Evolutionary conservation across 2,797 vertebrate species (phyloP).

Genomic region (Rhabdophis nuchalis): DNA sequence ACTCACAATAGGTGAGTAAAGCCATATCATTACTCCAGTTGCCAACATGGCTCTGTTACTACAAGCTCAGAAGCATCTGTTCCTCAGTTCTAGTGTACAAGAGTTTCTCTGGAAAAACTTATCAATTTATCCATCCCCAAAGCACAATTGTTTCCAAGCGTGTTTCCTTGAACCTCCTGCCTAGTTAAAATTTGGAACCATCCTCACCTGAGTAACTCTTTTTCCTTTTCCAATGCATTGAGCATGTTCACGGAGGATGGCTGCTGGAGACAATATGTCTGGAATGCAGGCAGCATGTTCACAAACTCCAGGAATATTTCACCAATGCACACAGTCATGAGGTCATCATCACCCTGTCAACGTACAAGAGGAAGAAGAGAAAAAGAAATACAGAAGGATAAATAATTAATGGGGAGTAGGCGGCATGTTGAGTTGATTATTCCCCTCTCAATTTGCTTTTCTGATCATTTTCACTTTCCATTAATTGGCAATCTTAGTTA

Average conservation of each 20-base stretch:
- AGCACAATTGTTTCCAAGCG: background rate
- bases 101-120: background rate
- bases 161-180: background rate
- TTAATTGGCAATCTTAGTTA: background rate
- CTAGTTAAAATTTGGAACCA: background rate
- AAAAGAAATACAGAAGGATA: background rate
- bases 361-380: conserved; percentile 5
- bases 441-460: background rate
- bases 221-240: conserved; percentile 89
- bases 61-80: background rate
- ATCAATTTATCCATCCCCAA: background rate
- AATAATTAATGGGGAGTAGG: background rate
- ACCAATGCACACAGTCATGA: conserved; percentile 86
- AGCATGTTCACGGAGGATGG: conserved; percentile 87
- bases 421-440: background rate
- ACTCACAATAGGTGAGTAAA: no score
- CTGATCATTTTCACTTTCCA: background rate
- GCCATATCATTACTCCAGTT: background rate
- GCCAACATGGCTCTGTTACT: background rate
- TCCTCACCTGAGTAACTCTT: conserved; percentile 86
- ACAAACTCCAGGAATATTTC: conserved; percentile 92
- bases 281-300: conserved; percentile 92
- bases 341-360: conserved; percentile 83
- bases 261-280: conserved; percentile 95
- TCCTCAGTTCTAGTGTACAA: background rate